Conservation (phyloP, 1,140 invertebrate species). For the Atta cephalotes region DNA sequence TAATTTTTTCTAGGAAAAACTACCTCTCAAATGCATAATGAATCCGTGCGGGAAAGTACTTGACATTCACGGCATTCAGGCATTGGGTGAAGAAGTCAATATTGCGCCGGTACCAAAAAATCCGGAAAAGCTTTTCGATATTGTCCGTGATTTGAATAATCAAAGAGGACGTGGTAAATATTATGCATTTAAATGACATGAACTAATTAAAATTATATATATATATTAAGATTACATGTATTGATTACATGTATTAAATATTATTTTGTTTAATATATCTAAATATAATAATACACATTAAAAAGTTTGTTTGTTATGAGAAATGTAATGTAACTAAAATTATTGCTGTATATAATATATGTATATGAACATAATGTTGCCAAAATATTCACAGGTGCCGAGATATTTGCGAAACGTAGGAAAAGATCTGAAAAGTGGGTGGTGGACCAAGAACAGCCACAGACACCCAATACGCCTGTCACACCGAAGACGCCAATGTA, state of each 20-base stretch:
- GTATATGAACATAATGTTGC: background rate
- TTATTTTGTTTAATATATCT: background rate
- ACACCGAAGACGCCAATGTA: slow-evolving; percentile 74
- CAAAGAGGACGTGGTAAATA: slow-evolving; percentile 91
- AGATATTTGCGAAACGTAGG: slow-evolving; percentile 94
- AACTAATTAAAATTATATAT: background rate
- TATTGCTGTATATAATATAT: background rate
- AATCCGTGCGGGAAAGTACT: slow-evolving; percentile 92
- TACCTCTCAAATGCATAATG: slow-evolving; percentile 92
- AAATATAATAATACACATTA: background rate
- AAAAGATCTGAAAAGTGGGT: slow-evolving; percentile 95
- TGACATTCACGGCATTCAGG: slow-evolving; percentile 89
- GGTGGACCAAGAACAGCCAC: slow-evolving; percentile 90
- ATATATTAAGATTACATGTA: background rate
- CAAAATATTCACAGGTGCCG: slow-evolving; percentile 88
- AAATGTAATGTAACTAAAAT: background rate
- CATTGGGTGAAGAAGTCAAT: slow-evolving; percentile 90
- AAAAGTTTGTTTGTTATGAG: background rate
- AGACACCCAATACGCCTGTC: slow-evolving; percentile 75
- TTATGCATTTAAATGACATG: background rate
- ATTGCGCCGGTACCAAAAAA: slow-evolving; percentile 86
- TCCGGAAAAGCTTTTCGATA: slow-evolving; percentile 88
- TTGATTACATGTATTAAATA: background rate
- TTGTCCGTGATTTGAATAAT: slow-evolving; percentile 92
- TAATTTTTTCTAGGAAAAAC: slow-evolving; percentile 85